Evolutionary conservation across 2,888 invertebrate species (phyloP), one percentile per base, ranked within the genome.

Genomic region (Eubasilissa splendida): DNA sequence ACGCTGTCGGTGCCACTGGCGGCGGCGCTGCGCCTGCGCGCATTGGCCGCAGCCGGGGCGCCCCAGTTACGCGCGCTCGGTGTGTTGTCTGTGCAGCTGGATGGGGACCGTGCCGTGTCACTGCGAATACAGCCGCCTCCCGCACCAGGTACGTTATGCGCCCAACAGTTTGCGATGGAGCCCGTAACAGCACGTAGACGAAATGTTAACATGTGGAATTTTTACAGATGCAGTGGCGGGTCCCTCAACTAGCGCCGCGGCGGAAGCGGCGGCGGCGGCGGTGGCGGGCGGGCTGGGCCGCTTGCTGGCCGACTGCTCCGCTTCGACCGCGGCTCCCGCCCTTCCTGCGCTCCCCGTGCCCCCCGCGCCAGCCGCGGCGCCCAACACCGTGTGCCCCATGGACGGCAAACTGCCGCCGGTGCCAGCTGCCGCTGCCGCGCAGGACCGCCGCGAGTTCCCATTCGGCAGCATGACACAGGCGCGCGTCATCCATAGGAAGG

Each of bases 1-100:
- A 98, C 98, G 91, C 95, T 99, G 92, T 97, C 97, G 88, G 97
- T 99, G 92, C 98, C 98, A 87, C 95, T 96, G 88, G 98, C 98
- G 91, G 98, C 98, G 87, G 98, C 98, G 87, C 92, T 95, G 86
- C 94, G 97, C 85, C 92, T 99, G 87, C 93, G 97, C 86, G 96
- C 96, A 89, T 91, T 99, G 87, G 98, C 98, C 84, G 95, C 96
- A 87, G 96, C 96, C 88, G 97, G 97, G 85, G 96, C 96, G 86
- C 93, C 95, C 84, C 95, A 95, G 86, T 93, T 99, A 86, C 94
- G 96, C 83, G 96, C 97, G 86, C 93, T 99, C 87, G 98, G 98
- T 84, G 97, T 99, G 86, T 93, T 98, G 83, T 97, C 97, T 85
- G 97, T 99, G 87, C 98, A 99, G 91, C 93, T 98, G 86, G 97